Evolutionary conservation across 1,140 invertebrate genomes (phyloP), one percentile per base, ranked within the genome.

Genomic region (Hypsibius dujardini): DNA sequence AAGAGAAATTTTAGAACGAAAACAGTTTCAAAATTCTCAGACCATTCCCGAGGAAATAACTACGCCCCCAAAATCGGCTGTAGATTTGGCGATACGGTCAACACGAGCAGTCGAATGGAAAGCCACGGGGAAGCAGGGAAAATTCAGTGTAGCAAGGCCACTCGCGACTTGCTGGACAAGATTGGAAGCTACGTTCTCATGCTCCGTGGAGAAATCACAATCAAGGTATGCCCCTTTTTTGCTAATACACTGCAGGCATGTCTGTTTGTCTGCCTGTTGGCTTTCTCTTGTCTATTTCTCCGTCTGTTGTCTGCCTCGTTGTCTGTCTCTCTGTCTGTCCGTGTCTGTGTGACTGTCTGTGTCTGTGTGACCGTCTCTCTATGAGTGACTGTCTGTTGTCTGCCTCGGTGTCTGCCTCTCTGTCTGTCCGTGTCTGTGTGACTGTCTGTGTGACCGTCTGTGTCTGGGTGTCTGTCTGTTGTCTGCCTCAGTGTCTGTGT

Each of bases 21-120:
- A 28, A 28, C 28, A 28, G 28, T 28, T 28, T 28, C 28, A 28
- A 28, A 28, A 28, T 28, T 28, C 28, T 28, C 28, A 28, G 28
- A 28, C 28, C 28, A 28, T 28, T 28, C 28, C 28, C 28, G 28
- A 28, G 28, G 28, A 28, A 28, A 28, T 28, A 28, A 28, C 28
- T 28, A 28, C 28, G 28, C 28, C 28, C 28, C 28, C 28, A 28
- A 28, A 28, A 28, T 56, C n/a, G 50, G n/a, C n/a, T 56, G 7
- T 56, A 56, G 50, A 56, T 87, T 87, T 75, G 86, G 83, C 1
- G 83, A 84, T 73, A 83, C 81, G 1, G 81, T 84, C 60, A 84
- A 83, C 74, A 83, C 81, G 7, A 82, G 83, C 0, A 78, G 78
- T 2, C 72, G 82, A 67, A 84, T 85, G 83, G 83, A 84, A 74